Evolutionary conservation across 1,140 invertebrate species (phyloP), one percentile per base, ranked within the genome.

Genomic region (Phymorhynchus buccinoides): DNA sequence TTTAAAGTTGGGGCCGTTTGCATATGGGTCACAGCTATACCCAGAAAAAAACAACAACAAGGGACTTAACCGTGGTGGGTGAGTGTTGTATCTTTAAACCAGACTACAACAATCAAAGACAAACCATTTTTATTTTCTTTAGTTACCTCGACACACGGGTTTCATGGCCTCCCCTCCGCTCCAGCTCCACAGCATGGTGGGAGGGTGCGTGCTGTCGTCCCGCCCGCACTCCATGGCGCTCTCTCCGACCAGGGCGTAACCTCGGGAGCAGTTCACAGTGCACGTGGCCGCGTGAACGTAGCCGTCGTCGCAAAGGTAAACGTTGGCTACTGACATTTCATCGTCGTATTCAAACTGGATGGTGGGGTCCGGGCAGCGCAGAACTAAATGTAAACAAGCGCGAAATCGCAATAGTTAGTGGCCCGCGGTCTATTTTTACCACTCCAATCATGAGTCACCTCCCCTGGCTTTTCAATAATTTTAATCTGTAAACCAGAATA

Each of bases 261-360:
- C 75, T 42, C 44, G 75, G 75, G 39, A 42, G 44, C 75, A 78
- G 75, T 78, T 78, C 22, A 78, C 39, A 14, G 41, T 78, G 75
- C 75, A 78, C 39, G 14, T 18, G 16, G 75, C 75, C 30, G 39
- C 75, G 75, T 78, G 44, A 78, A 42, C 75, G 30, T 78, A 42
- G 75, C 75, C 75, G n/a, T 78, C 39, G 42, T 9, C 7, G 39
- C 75, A 78, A n/a, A 12, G 7, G 75, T 42, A 78, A 22, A 62
- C 1, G 56, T 18, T 62, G 56, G 56, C 56, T 22, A n/a, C n/a
- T n/a, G 14, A 6, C 56, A 62, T 62, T 16, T 62, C 56, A 22
- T 62, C 56, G 56, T 62, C 14, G n/a, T n/a, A n/a, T 0, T 16
- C 4, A 27, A 62, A 62, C 22, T 62, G 18, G 12, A 27, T 22